These are phyloP conservation scores for Lydus trimaculatus DNA, from an alignment of 2,888 invertebrate species.

Conservation along the genomic window DNA sequence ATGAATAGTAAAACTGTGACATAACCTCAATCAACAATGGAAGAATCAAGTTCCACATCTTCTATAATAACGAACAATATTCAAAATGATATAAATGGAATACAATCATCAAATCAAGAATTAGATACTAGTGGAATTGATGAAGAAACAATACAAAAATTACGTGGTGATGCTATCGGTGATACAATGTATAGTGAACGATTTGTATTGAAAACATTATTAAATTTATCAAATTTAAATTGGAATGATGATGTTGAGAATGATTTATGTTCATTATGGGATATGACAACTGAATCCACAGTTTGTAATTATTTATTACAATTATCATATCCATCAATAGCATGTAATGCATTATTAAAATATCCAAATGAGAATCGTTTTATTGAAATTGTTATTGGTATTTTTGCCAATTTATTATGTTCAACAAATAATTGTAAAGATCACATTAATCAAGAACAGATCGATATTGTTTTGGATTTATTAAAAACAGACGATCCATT, in stretches of 20 bases:
- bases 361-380: constrained; percentile 69
- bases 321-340: constrained; percentile 72
- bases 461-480: constrained; percentile 66
- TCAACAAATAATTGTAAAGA: constrained; percentile 62
- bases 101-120: constrained; percentile 4
- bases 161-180: constrained; percentile 81
- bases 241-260: constrained; percentile 72
- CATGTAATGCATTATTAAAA: constrained; percentile 65
- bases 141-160: constrained; percentile 58
- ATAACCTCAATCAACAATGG: neutral
- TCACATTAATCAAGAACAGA: constrained; percentile 65
- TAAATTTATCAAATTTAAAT: constrained; percentile 69
- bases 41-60: neutral
- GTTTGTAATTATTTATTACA: constrained; percentile 74
- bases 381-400: constrained; percentile 83
- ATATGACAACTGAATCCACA: constrained; percentile 82
- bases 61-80: too few relatives aligned
- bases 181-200: constrained; percentile 81
- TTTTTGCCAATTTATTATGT: constrained; percentile 82
- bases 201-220: constrained; percentile 73
- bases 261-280: constrained; percentile 82
- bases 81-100: neutral
- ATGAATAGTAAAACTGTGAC: too few relatives aligned
- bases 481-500: constrained; percentile 73
- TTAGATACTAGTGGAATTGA: constrained; percentile 49